Evolutionary conservation across 2,113 vertebrate genomes (phyloP).

Genomic region (Rafetus swinhoei): DNA sequence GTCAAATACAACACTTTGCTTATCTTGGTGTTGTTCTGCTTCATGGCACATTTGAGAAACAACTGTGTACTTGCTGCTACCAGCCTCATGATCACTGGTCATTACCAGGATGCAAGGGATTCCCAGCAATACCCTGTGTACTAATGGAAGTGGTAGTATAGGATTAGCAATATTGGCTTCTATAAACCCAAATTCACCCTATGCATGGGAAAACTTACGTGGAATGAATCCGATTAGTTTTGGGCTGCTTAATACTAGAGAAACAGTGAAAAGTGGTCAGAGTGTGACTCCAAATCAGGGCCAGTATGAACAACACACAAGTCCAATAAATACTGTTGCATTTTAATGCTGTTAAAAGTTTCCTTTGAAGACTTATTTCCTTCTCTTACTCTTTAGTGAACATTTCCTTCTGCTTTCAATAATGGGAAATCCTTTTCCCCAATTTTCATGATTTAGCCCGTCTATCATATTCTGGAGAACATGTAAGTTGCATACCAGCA

Average conservation of each 20-base stretch:
- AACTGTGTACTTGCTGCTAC: not conserved
- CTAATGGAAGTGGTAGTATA: not conserved
- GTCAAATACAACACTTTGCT: not conserved
- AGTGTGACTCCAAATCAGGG: not conserved
- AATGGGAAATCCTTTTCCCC: not conserved
- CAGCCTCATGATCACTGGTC: not conserved
- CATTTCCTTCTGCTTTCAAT: not conserved
- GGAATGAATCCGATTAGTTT: not conserved
- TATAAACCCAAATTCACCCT: not conserved
- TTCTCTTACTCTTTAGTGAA: not conserved
- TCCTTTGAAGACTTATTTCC: not conserved
- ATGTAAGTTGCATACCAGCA: not conserved
- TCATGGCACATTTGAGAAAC: not conserved
- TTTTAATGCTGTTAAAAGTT: not conserved
- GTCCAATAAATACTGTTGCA: not conserved
- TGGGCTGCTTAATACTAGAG: not conserved
- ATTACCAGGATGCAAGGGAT: not conserved
- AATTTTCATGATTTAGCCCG: not conserved
- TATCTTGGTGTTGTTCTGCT: not conserved
- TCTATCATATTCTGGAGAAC: not conserved
- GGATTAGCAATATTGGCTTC: not conserved
- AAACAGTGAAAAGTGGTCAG: not conserved
- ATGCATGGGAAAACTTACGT: not conserved
- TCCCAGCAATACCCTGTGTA: not conserved
- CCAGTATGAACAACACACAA: not conserved